phyloP scores from a whole-genome alignment of 2,888 invertebrate species.

The Epicampocera succincta region DNA sequence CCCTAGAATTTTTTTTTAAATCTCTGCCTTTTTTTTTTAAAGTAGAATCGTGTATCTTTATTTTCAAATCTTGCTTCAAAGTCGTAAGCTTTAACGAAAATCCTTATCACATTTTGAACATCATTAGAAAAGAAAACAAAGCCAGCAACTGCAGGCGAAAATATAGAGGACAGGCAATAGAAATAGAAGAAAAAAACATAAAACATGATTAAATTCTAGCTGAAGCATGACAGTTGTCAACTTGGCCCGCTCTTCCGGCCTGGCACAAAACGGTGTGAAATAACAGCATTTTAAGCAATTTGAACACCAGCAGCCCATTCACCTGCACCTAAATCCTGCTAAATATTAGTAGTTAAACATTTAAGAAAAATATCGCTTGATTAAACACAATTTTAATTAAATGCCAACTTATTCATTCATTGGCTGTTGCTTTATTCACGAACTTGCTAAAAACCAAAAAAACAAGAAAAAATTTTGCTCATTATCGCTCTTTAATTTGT shows the following conservation, averaged over 20 bases:
- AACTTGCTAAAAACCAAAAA: no score
- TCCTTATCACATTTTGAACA: conserved; percentile 61
- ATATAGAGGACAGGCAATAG: background rate
- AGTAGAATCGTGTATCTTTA: conserved; percentile 60
- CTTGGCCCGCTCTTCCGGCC: conserved; percentile 15
- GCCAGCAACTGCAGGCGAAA: background rate
- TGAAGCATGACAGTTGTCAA: conserved; percentile 62
- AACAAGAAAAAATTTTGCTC: conserved; percentile 29
- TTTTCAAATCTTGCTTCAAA: conserved; percentile 43
- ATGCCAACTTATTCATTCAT: conserved; percentile 27
- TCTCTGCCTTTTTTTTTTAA: conserved; percentile 2
- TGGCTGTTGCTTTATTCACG: conserved; percentile 12
- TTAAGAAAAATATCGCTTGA: conserved; percentile 8
- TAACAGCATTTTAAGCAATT: conserved; percentile 32
- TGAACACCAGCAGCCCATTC: conserved; percentile 48
- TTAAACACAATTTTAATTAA: conserved; percentile 29
- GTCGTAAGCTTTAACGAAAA: conserved; percentile 29
- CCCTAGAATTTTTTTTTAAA: conserved; percentile 52
- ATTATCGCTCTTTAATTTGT: conserved; percentile 34
- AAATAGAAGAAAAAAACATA: conserved; percentile 11
- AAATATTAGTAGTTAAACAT: background rate
- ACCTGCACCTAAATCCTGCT: conserved; percentile 32
- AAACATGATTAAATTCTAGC: conserved; percentile 51
- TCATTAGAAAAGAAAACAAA: conserved; percentile 59
- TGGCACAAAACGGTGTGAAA: conserved; percentile 33